Conservation (phyloP, 2,113 vertebrate genomes). For the Ptilonorhynchus violaceus region DNA sequence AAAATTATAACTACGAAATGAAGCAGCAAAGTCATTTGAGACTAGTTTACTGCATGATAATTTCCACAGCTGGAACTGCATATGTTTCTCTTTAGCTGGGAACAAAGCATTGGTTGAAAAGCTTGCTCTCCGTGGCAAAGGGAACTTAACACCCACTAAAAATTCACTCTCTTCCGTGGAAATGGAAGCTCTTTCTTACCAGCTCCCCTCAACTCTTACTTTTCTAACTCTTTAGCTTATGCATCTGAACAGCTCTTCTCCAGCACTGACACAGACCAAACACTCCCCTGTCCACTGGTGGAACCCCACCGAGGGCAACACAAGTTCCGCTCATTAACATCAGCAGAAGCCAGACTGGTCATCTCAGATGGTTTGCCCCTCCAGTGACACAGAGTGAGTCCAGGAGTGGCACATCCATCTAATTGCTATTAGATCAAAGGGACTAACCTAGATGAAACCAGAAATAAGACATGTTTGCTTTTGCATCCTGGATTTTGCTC, state of each 20-base stretch:
- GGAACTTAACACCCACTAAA: not conserved
- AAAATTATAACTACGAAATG: slow-evolving; percentile 1
- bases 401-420: not conserved
- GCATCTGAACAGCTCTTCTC: not conserved
- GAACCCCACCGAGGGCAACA: not conserved
- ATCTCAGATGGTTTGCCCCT: not conserved
- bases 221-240: not conserved
- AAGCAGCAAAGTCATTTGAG: slow-evolving; percentile 17
- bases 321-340: not conserved
- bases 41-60: not conserved
- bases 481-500: not conserved
- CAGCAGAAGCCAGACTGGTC: not conserved
- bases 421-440: not conserved
- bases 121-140: not conserved
- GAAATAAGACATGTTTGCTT: not conserved
- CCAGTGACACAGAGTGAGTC: not conserved
- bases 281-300: accelerated
- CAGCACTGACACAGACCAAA: not conserved
- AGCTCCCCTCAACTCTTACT: not conserved
- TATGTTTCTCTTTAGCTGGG: not conserved
- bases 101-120: not conserved
- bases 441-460: not conserved
- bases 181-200: not conserved
- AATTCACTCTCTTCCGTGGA: not conserved
- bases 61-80: slow-evolving; percentile 3